Evolutionary conservation across 23 tunicate genomes (phyloP), one percentile per base, ranked within the genome.

Genomic region (Trididemnum nubilum): DNA sequence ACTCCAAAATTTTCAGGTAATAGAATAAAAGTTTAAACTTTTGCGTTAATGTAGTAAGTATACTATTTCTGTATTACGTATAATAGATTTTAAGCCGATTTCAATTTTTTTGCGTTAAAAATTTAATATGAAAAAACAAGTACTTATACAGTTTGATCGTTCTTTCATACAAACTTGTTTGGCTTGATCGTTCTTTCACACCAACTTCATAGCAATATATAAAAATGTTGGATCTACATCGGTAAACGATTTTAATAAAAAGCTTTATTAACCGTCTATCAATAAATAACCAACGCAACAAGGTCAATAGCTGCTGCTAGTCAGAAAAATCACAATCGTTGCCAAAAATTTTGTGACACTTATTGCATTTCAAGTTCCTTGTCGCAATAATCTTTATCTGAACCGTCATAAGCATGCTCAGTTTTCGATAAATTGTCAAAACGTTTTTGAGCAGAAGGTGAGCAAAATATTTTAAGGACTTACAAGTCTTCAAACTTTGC

Each of bases 401-500:
- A 9, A 9, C 18, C 57, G 18, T 49, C 57, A 18, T 18, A 9
- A 9, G 18, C 15, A 49, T 49, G 12, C 18, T 49, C 57, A 9
- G 57, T 18, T 9, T 49, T 49, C 57, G 69, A 4, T 24, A 63
- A 63, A 18, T 63, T 63, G 69, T 63, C 69, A 63, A 63, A 63
- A 63, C 5, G n/a, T 24, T 63, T 26, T 63, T 22, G 27, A n/a
- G 69, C 69, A n/a, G 7, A 21, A 4, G 69, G 69, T n/a, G 69
- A 63, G 25, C 25, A 63, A 50, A 63, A 63, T 24, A n/a, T 63
- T n/a, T 63, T 63, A 7, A 63, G 28, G 28, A 63, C 69, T 63
- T 63, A 24, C 22, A 63, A 26, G 69, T 63, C 25, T 63, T 63
- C 28, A 63, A 21, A 63, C n/a, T 63, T 63, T 4, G 25, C 69